Base-by-base conservation (phyloP, 2,888 invertebrate species). In the Monochamus alternatus region DNA sequence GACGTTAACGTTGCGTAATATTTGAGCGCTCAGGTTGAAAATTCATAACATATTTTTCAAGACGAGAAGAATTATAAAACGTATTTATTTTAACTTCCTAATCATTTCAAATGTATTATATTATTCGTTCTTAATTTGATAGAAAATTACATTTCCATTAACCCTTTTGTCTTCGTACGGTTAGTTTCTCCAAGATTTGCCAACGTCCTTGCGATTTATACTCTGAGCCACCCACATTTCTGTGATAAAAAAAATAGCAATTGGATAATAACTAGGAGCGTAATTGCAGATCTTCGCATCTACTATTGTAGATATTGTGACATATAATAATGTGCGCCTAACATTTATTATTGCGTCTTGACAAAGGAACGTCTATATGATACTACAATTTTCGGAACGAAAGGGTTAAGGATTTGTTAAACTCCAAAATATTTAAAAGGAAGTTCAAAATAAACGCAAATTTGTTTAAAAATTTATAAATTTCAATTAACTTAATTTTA, bases 361-460 rank as follows among this genome's bases (percentile, higher is more conserved):
- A 55, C 55, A 3, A 55, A 47, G 8, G 59, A 22, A 30, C 62
- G 31, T 12, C 12, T 58, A 12, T 9, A 47, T 12, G 8, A 47
- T 7, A 64, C 8, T 31, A 30, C 30, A 3, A 60, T 55, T 58
- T 66, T 52, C 30, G 51, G 63, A 60, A 63, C 71, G 55, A 71
- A 52, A 63, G 71, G 71, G 71, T 71, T 63, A 63, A 63, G 51
- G 71, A 63, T 51, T 71, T 71, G 71, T 63, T 30, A 59, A n/a
- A 55, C 14, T 43, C 52, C 5, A 52, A 64, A 22, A 44, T 47
- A 9, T 64, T 64, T 43, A 43, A n/a, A 22, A 65, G 66, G 66
- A 66, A 66, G 52, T 14, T 66, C 14, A 55, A 66, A 66, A 66
- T 55, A 66, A 32, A 55, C 51, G 30, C 52, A 52, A 8, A 51